A percentile compares a stretch with the other conserved stretches of the same genome.
Conservation (phyloP, 2,888 invertebrate genomes). For the Drosophila paramelanica region DNA sequence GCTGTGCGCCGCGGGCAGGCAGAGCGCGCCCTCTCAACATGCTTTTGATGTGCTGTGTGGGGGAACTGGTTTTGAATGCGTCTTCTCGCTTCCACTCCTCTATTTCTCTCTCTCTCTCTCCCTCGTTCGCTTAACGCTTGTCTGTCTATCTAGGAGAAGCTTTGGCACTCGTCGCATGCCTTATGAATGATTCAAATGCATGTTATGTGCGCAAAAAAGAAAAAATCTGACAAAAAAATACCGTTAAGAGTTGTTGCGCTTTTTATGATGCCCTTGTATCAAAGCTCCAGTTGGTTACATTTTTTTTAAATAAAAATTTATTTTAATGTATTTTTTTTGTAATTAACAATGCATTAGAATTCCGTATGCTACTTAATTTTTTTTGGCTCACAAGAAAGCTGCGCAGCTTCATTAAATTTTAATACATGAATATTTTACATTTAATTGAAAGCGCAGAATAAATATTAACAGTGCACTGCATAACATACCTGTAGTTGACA, state of each 20-base stretch:
- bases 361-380: neutral
- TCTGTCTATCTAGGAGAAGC: conserved; percentile 47
- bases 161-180: conserved; percentile 75
- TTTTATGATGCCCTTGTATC: conserved; percentile 39
- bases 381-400: neutral
- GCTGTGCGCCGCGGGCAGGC: neutral
- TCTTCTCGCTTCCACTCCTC: neutral
- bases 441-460: too few relatives aligned
- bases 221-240: conserved; percentile 49
- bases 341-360: too few relatives aligned
- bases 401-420: too few relatives aligned
- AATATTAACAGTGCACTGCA: neutral
- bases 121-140: conserved; percentile 12
- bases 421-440: too few relatives aligned
- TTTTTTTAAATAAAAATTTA: neutral
- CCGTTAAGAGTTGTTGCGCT: conserved; percentile 78
- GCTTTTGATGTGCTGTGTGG: conserved; percentile 52
- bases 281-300: conserved; percentile 11
- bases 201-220: conserved; percentile 67
- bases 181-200: conserved; percentile 81
- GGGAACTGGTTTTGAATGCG: conserved; percentile 67
- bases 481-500: too few relatives aligned
- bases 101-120: neutral
- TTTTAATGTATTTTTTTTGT: too few relatives aligned
- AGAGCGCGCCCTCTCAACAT: conserved; percentile 31